Percentiles rank a stretch among this genome's conserved stretches.
Conservation (phyloP, 2,888 invertebrate species). For the Liopterus haemorrhoidalis region DNA sequence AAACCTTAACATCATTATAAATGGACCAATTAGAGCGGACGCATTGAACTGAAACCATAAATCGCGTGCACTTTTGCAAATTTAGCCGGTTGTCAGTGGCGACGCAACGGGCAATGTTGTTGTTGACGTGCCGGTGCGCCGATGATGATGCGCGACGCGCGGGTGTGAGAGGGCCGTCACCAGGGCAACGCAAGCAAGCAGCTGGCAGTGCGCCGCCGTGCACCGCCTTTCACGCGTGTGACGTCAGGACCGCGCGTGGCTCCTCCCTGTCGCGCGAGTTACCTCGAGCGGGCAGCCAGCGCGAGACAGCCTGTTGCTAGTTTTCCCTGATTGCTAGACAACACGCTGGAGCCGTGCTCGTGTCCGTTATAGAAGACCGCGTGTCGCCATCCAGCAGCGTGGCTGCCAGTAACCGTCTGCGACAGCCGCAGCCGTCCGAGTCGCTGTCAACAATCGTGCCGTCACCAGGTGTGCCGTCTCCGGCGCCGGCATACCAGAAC, state of each 20-base stretch:
- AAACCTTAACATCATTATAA: too few relatives aligned
- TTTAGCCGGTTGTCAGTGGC: background rate
- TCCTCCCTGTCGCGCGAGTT: constrained; percentile 39
- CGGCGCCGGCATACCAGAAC: constrained; percentile 1
- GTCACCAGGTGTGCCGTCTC: constrained; percentile 10
- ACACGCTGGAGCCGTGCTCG: constrained; percentile 27
- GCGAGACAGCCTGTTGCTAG: constrained; percentile 48
- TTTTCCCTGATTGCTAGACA: constrained; percentile 37
- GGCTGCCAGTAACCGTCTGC: constrained; percentile 6
- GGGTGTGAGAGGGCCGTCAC: constrained; percentile 41
- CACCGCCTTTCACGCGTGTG: constrained; percentile 42
- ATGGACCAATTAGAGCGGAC: too few relatives aligned
- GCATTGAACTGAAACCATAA: too few relatives aligned
- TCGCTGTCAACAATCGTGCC: background rate
- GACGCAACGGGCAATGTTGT: background rate
- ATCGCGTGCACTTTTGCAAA: too few relatives aligned
- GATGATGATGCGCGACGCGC: constrained; percentile 39
- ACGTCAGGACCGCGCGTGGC: constrained; percentile 42
- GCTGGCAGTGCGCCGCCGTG: constrained; percentile 41
- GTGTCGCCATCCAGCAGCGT: constrained; percentile 9
- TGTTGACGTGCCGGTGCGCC: background rate
- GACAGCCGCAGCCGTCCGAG: constrained; percentile 5
- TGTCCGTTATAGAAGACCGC: constrained; percentile 3
- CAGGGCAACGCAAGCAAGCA: constrained; percentile 42
- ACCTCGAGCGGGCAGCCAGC: constrained; percentile 36